Conservation (phyloP, 2,888 invertebrate species). For the Pristionchus arcanus region DNA sequence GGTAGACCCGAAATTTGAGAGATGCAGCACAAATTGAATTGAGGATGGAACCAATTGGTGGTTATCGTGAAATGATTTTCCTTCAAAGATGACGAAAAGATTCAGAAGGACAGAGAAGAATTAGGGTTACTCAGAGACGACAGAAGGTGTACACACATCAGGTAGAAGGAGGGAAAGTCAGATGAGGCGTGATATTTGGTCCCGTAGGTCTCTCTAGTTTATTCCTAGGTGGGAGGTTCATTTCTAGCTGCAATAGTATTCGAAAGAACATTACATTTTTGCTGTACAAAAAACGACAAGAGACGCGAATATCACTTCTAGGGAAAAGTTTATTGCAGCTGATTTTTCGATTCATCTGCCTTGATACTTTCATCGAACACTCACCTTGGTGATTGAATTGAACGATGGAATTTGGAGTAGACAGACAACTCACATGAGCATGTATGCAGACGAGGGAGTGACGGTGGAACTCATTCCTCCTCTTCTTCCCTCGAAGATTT, state of each 20-base stretch:
- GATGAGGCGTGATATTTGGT: slow-evolving; percentile 37
- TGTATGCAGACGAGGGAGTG: neutral
- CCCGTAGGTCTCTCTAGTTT: neutral
- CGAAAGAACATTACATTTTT: neutral
- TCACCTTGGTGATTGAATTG: neutral
- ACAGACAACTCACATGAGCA: slow-evolving; percentile 27
- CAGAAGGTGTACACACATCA: neutral
- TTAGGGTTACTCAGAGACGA: slow-evolving; percentile 22
- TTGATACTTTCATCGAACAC: neutral
- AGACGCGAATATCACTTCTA: neutral
- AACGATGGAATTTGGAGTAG: neutral
- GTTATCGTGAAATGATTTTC: neutral
- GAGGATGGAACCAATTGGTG: neutral
- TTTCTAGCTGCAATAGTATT: neutral
- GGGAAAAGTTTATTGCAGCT: neutral
- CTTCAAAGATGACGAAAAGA: neutral
- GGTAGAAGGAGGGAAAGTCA: neutral
- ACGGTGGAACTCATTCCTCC: neutral
- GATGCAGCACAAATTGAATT: slow-evolving; percentile 30
- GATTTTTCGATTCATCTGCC: neutral
- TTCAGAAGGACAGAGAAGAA: neutral
- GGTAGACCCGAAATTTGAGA: slow-evolving; percentile 4
- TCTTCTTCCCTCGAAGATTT: neutral
- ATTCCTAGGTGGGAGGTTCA: neutral
- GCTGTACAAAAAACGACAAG: neutral